Conservation (phyloP, 2,888 invertebrate species). For the Ichneumon xanthorius region DNA sequence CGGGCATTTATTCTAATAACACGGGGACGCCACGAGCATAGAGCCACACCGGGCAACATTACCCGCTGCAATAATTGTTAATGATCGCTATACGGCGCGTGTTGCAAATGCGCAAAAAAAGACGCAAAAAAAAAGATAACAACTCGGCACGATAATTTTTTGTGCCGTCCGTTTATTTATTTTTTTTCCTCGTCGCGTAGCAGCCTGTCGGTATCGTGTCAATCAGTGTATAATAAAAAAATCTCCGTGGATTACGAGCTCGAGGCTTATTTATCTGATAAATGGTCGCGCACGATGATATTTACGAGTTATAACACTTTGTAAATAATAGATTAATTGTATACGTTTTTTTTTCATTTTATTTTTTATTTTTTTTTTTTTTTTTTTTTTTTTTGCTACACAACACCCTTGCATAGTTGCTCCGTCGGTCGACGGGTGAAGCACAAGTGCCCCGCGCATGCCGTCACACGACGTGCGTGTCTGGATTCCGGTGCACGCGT, state of each 20-base stretch:
- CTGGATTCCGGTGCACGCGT: conserved; percentile 40
- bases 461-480: conserved; percentile 36
- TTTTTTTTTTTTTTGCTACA: not conserved
- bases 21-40: not conserved
- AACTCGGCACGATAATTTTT: not conserved
- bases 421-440: not conserved
- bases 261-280: conserved; percentile 12
- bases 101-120: conserved; percentile 30
- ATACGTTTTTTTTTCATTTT: not conserved
- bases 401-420: not conserved
- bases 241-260: conserved; percentile 24
- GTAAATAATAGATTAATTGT: not conserved
- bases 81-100: conserved; percentile 12
- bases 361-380: not conserved
- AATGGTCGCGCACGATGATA: not conserved
- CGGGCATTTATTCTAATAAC: conserved; percentile 27
- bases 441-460: conserved; percentile 11
- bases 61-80: conserved; percentile 5
- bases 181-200: not conserved
- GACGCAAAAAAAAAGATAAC: not conserved
- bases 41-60: not conserved
- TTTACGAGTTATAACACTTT: conserved; percentile 8
- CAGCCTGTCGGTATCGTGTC: conserved; percentile 8
- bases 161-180: not conserved
- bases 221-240: not conserved